Conservation (phyloP, 53 echinoderm and acorn worm genomes). For the Temnopleurus reevesii region DNA sequence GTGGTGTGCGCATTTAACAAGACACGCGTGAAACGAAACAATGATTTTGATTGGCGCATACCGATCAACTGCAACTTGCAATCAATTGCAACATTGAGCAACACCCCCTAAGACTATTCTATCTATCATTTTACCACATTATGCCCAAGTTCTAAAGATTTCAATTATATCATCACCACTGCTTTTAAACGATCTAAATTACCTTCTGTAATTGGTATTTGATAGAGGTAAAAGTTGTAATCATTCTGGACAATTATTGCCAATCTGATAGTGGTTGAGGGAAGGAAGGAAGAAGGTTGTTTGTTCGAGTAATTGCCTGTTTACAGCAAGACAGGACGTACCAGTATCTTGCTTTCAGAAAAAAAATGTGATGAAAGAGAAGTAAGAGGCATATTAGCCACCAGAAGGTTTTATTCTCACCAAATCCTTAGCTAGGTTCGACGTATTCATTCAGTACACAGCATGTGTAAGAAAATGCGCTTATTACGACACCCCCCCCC, state of each 20-base stretch:
- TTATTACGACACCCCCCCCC: background rate
- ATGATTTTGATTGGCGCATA: too few relatives aligned
- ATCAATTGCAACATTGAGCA: too few relatives aligned
- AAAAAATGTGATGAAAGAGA: too few relatives aligned
- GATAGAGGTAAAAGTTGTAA: background rate
- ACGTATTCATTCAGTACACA: background rate
- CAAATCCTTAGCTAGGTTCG: background rate
- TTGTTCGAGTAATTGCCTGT: constrained; percentile 35
- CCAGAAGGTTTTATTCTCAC: constrained; percentile 20
- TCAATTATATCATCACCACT: too few relatives aligned
- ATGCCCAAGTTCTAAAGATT: too few relatives aligned
- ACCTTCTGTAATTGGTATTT: background rate
- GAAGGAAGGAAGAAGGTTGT: background rate
- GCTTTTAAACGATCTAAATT: too few relatives aligned
- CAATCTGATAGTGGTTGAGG: background rate
- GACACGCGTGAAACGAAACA: too few relatives aligned
- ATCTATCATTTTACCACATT: too few relatives aligned
- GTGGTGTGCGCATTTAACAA: too few relatives aligned
- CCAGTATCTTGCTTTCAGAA: background rate
- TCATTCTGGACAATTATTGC: background rate
- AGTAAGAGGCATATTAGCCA: background rate
- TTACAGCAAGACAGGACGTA: background rate
- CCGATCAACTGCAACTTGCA: too few relatives aligned
- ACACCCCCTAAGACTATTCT: too few relatives aligned
- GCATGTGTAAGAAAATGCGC: background rate